These are phyloP conservation scores for Osmerus mordax DNA, from an alignment of 2,113 vertebrate genomes.

Conservation along the genomic window DNA sequence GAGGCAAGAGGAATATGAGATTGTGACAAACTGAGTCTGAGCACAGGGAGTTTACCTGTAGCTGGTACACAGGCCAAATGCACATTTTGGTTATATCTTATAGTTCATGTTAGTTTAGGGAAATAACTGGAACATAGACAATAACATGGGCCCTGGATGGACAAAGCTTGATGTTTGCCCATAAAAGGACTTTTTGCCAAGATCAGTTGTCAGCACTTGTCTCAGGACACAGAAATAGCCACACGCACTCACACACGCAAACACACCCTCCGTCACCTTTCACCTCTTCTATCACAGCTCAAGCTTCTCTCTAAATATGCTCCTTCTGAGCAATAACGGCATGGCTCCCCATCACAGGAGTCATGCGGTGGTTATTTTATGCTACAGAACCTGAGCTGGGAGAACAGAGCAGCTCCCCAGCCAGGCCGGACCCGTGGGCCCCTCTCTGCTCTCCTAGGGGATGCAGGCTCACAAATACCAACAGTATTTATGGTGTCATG, in stretches of 20 bases:
- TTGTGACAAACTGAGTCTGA: too few relatives aligned
- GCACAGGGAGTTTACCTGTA: too few relatives aligned
- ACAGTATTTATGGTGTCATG: slow-evolving; percentile 65
- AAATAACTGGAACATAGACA: slow-evolving; percentile 18
- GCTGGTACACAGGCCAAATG: background rate
- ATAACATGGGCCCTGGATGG: slow-evolving; percentile 29
- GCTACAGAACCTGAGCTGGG: background rate
- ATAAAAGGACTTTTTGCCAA: slow-evolving; percentile 45
- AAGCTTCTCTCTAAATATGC: background rate
- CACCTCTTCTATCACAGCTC: slow-evolving; percentile 18
- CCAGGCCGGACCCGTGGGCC: background rate
- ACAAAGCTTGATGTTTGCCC: slow-evolving; percentile 35
- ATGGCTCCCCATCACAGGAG: background rate
- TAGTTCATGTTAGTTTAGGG: slow-evolving; percentile 14
- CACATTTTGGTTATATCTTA: slow-evolving; percentile 23
- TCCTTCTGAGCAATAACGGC: background rate
- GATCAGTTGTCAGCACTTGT: slow-evolving; percentile 27
- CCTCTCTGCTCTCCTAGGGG: slow-evolving; percentile 39
- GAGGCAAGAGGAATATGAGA: background rate
- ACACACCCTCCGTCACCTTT: background rate
- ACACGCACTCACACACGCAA: slow-evolving; percentile 8
- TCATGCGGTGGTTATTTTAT: background rate
- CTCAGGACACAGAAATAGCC: slow-evolving; percentile 17
- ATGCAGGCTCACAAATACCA: slow-evolving; percentile 57
- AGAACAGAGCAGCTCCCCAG: background rate